These are phyloP conservation scores for Sphaerophoria taeniata DNA, from an alignment of 2,888 invertebrate genomes.

Conservation along the genomic window DNA sequence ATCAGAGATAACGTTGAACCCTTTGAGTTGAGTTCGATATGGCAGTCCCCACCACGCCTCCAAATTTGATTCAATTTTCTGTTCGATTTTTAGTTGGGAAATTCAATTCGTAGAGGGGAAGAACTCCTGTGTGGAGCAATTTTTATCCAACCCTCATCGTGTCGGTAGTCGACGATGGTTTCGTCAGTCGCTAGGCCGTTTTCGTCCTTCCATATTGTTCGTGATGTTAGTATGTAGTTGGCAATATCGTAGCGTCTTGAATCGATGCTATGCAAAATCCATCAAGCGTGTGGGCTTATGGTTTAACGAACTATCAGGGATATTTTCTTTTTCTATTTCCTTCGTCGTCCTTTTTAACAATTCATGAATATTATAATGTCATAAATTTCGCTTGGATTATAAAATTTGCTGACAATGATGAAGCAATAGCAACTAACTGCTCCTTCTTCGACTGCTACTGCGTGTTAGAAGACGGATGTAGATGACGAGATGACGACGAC, in stretches of 20 bases:
- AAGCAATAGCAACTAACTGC: constrained; percentile 21
- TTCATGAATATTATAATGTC: constrained; percentile 67
- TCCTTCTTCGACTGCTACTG: no score
- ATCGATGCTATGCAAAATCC: constrained; percentile 70
- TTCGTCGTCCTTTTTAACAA: constrained; percentile 61
- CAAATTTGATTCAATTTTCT: constrained; percentile 53
- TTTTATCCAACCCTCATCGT: constrained; percentile 67
- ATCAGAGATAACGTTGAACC: constrained; percentile 64
- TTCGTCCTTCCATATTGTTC: not conserved
- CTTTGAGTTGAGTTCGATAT: constrained; percentile 48
- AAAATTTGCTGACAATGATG: constrained; percentile 66
- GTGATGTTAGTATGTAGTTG: not conserved
- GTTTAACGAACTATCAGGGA: constrained; percentile 58
- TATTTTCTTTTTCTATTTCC: constrained; percentile 60
- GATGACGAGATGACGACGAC: constrained; percentile 27
- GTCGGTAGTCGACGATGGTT: not conserved
- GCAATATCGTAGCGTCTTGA: constrained; percentile 11
- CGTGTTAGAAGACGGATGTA: not conserved
- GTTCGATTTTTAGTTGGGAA: constrained; percentile 51
- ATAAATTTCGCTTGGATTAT: constrained; percentile 61
- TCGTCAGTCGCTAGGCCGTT: not conserved
- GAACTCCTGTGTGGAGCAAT: constrained; percentile 36
- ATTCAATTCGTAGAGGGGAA: not conserved
- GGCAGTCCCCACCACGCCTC: not conserved
- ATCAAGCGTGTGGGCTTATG: constrained; percentile 62